phyloP scores from a whole-genome alignment of 2,888 invertebrate genomes.

The Ariolimax columbianus region DNA sequence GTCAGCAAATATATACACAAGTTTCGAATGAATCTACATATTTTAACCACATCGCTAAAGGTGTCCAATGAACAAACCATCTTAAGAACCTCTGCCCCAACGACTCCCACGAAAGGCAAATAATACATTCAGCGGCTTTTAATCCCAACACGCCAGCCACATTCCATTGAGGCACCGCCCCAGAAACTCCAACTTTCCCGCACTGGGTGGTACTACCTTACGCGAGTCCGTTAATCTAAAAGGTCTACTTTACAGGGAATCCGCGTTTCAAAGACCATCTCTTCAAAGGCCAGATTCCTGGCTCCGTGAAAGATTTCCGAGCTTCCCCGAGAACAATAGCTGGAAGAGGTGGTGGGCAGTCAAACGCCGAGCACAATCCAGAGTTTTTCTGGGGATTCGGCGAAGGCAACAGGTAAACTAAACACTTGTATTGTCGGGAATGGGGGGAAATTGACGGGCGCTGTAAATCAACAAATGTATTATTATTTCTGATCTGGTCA shows the following conservation, averaged over 20 bases:
- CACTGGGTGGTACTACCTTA: not conserved
- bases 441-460: not conserved
- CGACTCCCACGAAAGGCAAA: too few relatives aligned
- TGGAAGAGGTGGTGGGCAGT: not conserved
- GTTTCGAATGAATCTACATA: too few relatives aligned
- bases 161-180: not conserved
- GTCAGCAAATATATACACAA: too few relatives aligned
- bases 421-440: not conserved
- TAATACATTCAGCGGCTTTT: too few relatives aligned
- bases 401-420: not conserved
- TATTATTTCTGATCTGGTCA: not conserved
- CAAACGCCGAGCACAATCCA: not conserved
- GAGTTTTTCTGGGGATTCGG: not conserved
- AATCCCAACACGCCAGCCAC: too few relatives aligned
- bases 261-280: not conserved
- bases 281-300: not conserved
- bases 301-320: not conserved
- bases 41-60: too few relatives aligned
- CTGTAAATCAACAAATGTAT: slow-evolving; percentile 9
- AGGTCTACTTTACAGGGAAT: not conserved
- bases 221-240: not conserved
- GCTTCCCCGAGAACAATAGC: not conserved
- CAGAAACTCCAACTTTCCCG: not conserved
- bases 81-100: too few relatives aligned
- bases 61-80: too few relatives aligned